These are phyloP conservation scores for Mayetiola destructor DNA, from an alignment of 2,888 invertebrate genomes.

Conservation along the genomic window DNA sequence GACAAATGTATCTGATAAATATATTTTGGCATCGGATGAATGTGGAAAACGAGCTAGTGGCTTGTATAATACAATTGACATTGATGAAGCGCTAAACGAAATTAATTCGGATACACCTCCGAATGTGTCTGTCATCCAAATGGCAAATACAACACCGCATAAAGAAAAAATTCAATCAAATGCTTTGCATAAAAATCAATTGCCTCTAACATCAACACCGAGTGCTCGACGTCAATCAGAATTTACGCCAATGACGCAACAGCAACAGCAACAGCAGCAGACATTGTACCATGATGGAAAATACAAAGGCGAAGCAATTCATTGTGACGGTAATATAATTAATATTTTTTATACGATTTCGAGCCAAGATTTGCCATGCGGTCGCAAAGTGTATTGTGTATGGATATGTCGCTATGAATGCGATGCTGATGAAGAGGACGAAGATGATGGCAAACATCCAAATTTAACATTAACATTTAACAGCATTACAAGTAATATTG, in stretches of 20 bases:
- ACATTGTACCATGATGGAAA: constrained; percentile 22
- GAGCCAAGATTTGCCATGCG: constrained; percentile 37
- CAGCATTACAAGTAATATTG: constrained; percentile 34
- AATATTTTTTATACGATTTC: constrained; percentile 39
- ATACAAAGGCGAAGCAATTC: constrained; percentile 25
- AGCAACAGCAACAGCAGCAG: background rate
- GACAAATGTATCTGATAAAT: constrained; percentile 14
- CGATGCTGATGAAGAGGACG: constrained; percentile 22
- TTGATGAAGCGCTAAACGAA: background rate
- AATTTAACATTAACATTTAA: constrained; percentile 35
- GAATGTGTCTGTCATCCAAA: background rate
- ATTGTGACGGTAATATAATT: constrained; percentile 24
- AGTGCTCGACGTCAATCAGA: constrained; percentile 16
- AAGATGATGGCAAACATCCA: constrained; percentile 23
- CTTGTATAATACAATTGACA: too few relatives aligned
- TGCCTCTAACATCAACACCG: constrained; percentile 19
- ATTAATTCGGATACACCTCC: background rate
- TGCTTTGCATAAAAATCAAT: background rate
- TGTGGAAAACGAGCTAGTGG: background rate
- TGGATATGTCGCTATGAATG: constrained; percentile 44
- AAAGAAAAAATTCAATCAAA: background rate
- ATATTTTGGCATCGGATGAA: constrained; percentile 16
- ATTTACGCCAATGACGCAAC: constrained; percentile 16
- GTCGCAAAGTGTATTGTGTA: constrained; percentile 43
- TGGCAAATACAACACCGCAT: background rate